Percentiles rank a stretch among this genome's conserved stretches.
phyloP scores from a whole-genome alignment of 1,140 invertebrate genomes.

The Drosophila neocordata region DNA sequence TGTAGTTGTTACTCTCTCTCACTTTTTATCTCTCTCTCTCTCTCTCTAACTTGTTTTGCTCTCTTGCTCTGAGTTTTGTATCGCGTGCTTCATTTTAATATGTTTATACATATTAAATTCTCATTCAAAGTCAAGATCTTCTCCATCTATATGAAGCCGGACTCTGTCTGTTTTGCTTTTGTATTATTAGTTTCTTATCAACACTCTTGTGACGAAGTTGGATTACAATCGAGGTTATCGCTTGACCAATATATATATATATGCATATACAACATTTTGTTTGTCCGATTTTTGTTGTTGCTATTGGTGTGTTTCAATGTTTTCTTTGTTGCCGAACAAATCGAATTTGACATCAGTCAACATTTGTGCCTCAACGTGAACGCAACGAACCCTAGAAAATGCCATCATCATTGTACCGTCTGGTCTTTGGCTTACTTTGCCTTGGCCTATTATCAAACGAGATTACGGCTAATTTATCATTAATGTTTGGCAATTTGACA shows the following conservation, averaged over 20 bases:
- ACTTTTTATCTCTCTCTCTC: neutral
- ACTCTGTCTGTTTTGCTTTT: constrained; percentile 23
- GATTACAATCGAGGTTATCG: constrained; percentile 53
- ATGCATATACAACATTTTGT: constrained; percentile 29
- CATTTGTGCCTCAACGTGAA: constrained; percentile 47
- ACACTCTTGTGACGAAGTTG: constrained; percentile 43
- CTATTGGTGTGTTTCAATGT: constrained; percentile 62
- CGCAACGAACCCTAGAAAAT: constrained; percentile 34
- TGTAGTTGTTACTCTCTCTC: constrained; percentile 17
- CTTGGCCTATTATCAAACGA: constrained; percentile 32
- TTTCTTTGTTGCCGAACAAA: constrained; percentile 55
- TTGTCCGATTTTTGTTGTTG: constrained; percentile 19
- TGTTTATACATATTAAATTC: constrained; percentile 24
- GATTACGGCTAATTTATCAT: constrained; percentile 38
- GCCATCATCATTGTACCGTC: constrained; percentile 21
- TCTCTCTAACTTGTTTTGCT: constrained; percentile 21
- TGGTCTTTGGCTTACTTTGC: constrained; percentile 35
- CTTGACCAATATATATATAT: constrained; percentile 52
- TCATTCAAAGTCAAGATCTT: constrained; percentile 64
- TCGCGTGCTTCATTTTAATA: constrained; percentile 42
- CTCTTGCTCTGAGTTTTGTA: constrained; percentile 7
- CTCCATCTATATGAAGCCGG: constrained; percentile 43
- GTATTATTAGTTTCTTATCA: constrained; percentile 48
- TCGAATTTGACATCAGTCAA: constrained; percentile 49
- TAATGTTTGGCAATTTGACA: constrained; percentile 53